Base-by-base conservation (phyloP, 2,113 vertebrate species). In the Neolamprologus variostigma region DNA sequence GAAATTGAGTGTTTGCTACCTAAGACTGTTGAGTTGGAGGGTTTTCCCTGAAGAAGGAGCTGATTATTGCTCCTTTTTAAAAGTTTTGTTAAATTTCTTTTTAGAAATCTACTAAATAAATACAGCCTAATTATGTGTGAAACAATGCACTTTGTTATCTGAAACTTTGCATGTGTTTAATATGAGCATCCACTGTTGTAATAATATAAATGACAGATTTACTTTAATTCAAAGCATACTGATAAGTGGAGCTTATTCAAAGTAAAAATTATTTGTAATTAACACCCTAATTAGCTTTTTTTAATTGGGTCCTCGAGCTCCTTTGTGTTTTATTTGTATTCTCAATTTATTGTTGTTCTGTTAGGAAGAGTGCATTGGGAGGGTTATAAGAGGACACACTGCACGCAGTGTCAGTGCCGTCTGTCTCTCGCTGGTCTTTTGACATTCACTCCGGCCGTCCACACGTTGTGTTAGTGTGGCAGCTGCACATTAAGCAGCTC, bases 401-500 rank as follows among this genome's bases (percentile, higher is more conserved):
- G 45, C 42, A 59, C 3, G 26, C 21, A 55, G 53, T 57, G 16
- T 33, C 37, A 40, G 81, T 47, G 37, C 5, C 1, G 12, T 71
- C 55, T 35, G 26, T 23, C 86, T 19, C n/a, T 76, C 80, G 6
- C 78, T 45, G 21, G 79, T 71, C 45, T 57, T 78, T 82, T 6
- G 55, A 80, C 61, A 54, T 47, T 31, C 55, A 47, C 35, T 19
- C 40, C 3, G 6, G 35, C 80, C 7, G 5, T 81, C 68, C 50
- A 55, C 76, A 79, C 13, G 2, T 57, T 54, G 73, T 79, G 81
- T 88, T 83, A 59, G 83, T 55, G 83, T 83, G 92, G 86, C 83
- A 54, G 81, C 89, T 90, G 82, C 88, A 84, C 94, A 93, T 95
- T 85, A 92, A 50, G 86, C 87, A 84, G 88, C 88, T 81, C 82